phyloP scores from a whole-genome alignment of 2,113 vertebrate species.

The Petroica traversi region DNA sequence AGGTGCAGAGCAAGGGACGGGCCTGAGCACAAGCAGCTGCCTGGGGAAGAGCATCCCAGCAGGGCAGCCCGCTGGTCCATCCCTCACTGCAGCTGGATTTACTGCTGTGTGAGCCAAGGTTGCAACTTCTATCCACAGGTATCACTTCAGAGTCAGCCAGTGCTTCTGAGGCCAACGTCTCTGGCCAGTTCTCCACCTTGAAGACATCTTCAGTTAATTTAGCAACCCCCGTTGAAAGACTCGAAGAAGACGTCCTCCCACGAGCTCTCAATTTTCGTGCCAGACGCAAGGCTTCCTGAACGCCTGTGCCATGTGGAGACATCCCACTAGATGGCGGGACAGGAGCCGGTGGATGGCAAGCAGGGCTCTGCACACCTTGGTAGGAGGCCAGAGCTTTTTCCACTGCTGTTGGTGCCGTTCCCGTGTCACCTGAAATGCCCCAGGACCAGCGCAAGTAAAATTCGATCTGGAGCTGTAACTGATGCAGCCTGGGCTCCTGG shows the following conservation, averaged over 20 bases:
- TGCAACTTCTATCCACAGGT: neutral
- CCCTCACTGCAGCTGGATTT: neutral
- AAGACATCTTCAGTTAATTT: neutral
- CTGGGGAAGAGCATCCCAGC: neutral
- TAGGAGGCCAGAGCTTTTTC: neutral
- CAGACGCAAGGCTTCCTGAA: neutral
- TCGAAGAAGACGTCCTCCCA: accelerated
- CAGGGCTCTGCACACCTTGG: neutral
- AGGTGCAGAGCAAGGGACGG: accelerated
- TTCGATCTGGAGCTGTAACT: neutral
- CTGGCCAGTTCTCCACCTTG: neutral
- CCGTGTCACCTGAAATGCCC: neutral
- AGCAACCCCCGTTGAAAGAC: neutral
- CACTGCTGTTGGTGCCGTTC: neutral
- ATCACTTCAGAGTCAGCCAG: neutral
- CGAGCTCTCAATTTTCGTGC: neutral
- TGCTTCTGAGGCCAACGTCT: neutral
- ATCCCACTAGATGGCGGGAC: neutral
- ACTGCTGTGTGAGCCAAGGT: neutral
- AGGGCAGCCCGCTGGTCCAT: accelerated
- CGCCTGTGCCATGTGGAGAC: neutral
- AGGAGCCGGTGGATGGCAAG: neutral
- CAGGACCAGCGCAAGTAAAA: neutral
- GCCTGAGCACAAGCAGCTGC: neutral
- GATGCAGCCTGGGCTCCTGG: neutral